phyloP scores from a whole-genome alignment of 2,888 invertebrate species.

The Chrysomela aeneicollis region DNA sequence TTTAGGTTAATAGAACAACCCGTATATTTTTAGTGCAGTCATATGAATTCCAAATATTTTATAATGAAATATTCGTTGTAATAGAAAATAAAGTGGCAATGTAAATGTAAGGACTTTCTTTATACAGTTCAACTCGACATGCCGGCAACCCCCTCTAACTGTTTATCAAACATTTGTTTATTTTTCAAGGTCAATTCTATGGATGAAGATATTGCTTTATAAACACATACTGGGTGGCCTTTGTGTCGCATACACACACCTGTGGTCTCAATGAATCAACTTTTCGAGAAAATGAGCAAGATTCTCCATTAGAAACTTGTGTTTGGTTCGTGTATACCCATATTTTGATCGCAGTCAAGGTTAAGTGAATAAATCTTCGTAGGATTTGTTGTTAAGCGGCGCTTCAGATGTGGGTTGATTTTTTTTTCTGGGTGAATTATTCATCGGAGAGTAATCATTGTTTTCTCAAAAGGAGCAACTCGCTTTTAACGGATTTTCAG shows the following conservation, averaged over 20 bases:
- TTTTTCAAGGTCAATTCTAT: no score
- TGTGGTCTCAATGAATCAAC: not conserved
- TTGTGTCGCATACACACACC: not conserved
- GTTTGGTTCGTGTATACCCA: not conserved
- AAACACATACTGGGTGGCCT: not conserved
- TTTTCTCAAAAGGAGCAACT: not conserved
- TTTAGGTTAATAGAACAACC: no score
- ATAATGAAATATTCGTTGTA: no score
- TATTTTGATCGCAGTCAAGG: not conserved
- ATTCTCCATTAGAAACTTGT: not conserved
- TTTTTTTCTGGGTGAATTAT: not conserved
- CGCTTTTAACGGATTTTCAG: no score
- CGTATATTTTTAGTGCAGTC: no score
- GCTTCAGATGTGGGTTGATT: not conserved
- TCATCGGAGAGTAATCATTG: not conserved
- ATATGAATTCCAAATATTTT: no score
- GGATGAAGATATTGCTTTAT: not conserved
- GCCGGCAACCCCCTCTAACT: no score
- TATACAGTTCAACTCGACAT: no score
- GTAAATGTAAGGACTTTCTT: no score
- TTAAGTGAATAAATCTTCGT: not conserved
- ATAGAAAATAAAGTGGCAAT: no score
- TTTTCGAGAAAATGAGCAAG: not conserved
- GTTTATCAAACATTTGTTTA: no score
- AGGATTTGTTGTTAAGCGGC: not conserved